These are phyloP conservation scores for Venturia canescens DNA, from an alignment of 1,140 invertebrate species.

Conservation along the genomic window DNA sequence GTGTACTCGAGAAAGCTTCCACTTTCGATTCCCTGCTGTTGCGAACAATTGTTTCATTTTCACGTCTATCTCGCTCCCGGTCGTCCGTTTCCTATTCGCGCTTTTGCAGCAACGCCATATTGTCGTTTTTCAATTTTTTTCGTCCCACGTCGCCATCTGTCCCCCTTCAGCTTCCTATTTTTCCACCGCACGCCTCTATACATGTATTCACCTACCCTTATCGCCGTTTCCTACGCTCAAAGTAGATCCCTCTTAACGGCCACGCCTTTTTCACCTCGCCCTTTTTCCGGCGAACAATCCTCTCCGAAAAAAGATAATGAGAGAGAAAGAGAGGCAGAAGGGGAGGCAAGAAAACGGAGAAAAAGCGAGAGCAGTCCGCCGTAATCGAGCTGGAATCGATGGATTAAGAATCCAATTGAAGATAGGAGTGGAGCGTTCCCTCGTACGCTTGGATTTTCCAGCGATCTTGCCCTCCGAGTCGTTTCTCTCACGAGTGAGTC, in stretches of 20 bases:
- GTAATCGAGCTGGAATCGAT: constrained; percentile 61
- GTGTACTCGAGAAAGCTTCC: neutral
- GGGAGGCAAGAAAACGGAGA: neutral
- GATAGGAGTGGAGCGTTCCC: neutral
- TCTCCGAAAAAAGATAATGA: neutral
- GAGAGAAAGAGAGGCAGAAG: neutral
- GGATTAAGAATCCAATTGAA: constrained; percentile 66
- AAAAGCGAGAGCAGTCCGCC: neutral
- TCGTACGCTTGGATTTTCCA: constrained; percentile 6
- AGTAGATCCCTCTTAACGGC: constrained; percentile 33
- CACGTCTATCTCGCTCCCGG: constrained; percentile 2
- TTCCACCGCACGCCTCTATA: neutral
- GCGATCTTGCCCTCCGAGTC: constrained; percentile 15
- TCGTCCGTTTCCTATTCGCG: neutral
- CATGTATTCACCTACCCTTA: neutral
- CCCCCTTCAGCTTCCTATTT: neutral
- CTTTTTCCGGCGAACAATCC: constrained; percentile 56
- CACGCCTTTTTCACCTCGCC: neutral
- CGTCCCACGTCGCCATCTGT: constrained; percentile 1
- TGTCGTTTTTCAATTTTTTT: constrained; percentile 24
- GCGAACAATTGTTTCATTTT: constrained; percentile 31
- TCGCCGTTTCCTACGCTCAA: constrained; percentile 24
- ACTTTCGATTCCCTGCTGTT: constrained; percentile 10
- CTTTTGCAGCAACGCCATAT: neutral
- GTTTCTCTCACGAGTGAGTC: neutral